Percentiles rank a stretch among this genome's conserved stretches.
Conservation (phyloP, 2,113 vertebrate species). For the Menura novaehollandiae region DNA sequence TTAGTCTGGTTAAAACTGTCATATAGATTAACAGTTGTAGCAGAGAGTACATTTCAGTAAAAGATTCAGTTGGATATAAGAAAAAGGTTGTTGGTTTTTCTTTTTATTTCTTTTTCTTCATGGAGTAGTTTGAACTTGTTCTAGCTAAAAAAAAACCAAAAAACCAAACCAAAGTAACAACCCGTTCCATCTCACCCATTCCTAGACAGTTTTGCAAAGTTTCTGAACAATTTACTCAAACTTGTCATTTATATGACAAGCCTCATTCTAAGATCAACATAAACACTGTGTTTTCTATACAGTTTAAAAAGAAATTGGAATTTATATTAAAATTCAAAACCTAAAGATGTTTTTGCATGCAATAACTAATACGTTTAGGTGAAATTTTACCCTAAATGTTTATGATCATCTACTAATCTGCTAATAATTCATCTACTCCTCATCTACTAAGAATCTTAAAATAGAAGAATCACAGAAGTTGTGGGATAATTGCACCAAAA, state of each 20-base stretch:
- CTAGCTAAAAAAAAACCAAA: neutral
- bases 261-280: neutral
- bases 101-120: neutral
- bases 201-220: neutral
- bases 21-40: neutral
- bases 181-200: fast-evolving
- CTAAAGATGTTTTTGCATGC: fast-evolving
- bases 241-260: neutral
- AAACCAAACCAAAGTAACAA: neutral
- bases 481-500: neutral
- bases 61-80: neutral
- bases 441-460: neutral
- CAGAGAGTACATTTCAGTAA: neutral
- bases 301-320: neutral
- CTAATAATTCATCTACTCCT: neutral
- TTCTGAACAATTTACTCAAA: neutral
- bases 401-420: neutral
- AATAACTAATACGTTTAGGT: neutral
- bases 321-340: neutral
- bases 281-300: neutral
- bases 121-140: neutral
- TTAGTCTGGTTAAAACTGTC: neutral
- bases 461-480: neutral
- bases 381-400: neutral
- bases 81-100: fast-evolving